Evolutionary conservation across 2,113 vertebrate genomes (phyloP).

Genomic region (Anseranas semipalmata): DNA sequence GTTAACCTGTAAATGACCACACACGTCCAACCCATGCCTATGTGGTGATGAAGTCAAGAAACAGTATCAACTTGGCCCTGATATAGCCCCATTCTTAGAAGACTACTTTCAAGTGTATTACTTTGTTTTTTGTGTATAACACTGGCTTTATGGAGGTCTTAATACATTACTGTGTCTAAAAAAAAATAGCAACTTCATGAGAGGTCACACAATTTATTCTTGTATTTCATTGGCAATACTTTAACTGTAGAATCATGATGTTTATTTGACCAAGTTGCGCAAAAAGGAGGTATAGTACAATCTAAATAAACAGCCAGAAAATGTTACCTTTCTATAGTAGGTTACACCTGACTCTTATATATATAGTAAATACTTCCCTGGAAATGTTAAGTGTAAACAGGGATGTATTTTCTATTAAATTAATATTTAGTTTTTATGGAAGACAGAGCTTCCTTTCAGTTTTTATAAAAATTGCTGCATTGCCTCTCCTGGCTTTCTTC

Average conservation of each 20-base stretch:
- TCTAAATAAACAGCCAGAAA: neutral
- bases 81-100: neutral
- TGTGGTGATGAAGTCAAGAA: neutral
- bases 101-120: neutral
- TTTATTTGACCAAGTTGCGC: neutral
- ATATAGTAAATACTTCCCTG: constrained; percentile 16
- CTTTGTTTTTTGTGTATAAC: neutral
- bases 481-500: neutral
- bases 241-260: neutral
- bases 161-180: neutral
- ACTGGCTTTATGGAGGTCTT: neutral
- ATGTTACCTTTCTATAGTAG: neutral
- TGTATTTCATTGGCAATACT: neutral
- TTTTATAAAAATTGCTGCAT: neutral
- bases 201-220: neutral
- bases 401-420: constrained; percentile 1
- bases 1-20: neutral
- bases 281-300: neutral
- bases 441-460: neutral
- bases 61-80: neutral
- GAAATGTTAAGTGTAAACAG: constrained; percentile 14
- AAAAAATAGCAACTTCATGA: neutral
- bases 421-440: constrained; percentile 8
- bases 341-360: neutral
- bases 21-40: accelerated